Evolutionary conservation across 2,113 vertebrate genomes (phyloP), one percentile per base, ranked within the genome.

Genomic region (Peromyscus californicus): DNA sequence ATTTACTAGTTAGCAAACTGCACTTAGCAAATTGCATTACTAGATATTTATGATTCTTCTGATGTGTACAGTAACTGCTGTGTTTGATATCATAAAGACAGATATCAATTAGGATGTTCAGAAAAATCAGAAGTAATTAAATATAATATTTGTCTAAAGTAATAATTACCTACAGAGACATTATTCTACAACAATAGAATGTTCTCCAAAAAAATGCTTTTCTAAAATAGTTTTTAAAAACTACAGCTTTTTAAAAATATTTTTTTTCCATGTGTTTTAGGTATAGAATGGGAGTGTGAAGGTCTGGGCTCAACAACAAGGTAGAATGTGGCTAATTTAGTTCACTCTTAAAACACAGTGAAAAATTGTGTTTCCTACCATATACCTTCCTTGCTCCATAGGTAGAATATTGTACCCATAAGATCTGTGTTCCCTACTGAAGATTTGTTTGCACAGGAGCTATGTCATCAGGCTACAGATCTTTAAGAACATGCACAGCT

Each of bases 41-140:
- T 85, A 90, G 89, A 87, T 61, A 96, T 16, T 93, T 75, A 96
- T 36, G 48, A 89, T 78, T 92, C 51, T 79, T 89, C 2, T 86
- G 90, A 51, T 76, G 26, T 17, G 5, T 89, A 33, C 89, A 61
- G 15, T 80, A 89, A 87, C n/a, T 95, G 12, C 39, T 78, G 83
- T 86, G 24, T 79, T 45, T 11, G 78, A 7, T 91, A 51, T 85
- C 33, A 80, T 69, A 89, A 91, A 78, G 1, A 24, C 61, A 31
- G 0, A 29, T 83, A 70, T 61, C 63, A 90, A 29, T 19, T 9
- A 91, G 51, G 29, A 91, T 76, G 1, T 94, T 89, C 83, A 96
- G 65, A 69, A 82, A 93, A 9, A 45, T 22, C 75, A 19, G 0
- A 1, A 87, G 0, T 36, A 94, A 94, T 94, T 87, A 96, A 61